These are phyloP conservation scores for Platygyra sinensis DNA, from an alignment of 64 coral and sea anemone genomes.

Conservation along the genomic window DNA sequence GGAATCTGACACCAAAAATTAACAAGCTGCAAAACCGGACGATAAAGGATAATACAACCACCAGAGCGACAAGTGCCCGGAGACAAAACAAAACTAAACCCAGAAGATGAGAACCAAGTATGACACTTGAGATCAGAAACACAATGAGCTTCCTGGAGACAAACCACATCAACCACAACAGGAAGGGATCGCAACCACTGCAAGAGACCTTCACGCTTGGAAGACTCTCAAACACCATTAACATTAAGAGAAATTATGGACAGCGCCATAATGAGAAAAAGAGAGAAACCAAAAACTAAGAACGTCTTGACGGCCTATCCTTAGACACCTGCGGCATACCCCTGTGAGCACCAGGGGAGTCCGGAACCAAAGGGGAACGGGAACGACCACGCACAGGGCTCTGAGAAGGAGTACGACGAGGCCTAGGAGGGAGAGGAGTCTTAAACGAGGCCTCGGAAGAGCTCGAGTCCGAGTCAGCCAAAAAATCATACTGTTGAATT, in stretches of 20 bases:
- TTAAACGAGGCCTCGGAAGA: too few species aligned
- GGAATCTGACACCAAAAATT: background rate
- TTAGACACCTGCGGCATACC: too few species aligned
- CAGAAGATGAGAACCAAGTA: background rate
- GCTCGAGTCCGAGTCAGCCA: too few species aligned
- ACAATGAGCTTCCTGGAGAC: slow-evolving; percentile 53
- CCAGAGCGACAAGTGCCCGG: background rate
- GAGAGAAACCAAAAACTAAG: too few species aligned
- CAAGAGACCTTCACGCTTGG: background rate
- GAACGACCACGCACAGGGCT: too few species aligned
- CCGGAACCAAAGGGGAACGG: too few species aligned
- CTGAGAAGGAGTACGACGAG: too few species aligned
- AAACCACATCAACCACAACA: background rate
- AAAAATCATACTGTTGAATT: too few species aligned
- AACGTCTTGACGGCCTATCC: too few species aligned
- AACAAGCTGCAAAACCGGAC: background rate
- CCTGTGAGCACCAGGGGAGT: too few species aligned
- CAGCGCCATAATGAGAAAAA: background rate
- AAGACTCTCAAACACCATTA: background rate
- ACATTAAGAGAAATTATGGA: background rate
- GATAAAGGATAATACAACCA: slow-evolving; percentile 21
- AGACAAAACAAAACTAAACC: background rate
- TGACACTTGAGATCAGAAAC: background rate
- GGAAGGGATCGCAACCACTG: background rate
- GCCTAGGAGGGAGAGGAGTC: too few species aligned